A percentile compares a stretch with the other conserved stretches of the same genome.
Evolutionary conservation across 2,888 invertebrate species (phyloP).

Genomic region (Eretmocerus hayati): DNA sequence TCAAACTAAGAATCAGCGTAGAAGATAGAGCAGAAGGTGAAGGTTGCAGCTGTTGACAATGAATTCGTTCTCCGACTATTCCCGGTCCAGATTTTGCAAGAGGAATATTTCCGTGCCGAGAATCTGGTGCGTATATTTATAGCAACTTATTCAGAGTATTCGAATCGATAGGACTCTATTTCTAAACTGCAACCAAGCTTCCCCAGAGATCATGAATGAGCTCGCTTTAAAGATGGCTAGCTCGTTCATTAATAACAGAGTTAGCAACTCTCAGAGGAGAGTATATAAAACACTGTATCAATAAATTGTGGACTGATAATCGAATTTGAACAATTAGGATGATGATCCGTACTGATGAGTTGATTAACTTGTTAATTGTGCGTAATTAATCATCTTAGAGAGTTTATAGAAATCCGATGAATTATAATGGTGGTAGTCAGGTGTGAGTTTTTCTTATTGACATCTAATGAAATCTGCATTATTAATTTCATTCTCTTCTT

Average conservation of each 20-base stretch:
- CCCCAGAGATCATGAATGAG: not conserved
- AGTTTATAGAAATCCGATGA: too few species aligned
- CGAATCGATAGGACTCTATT: conserved; percentile 16
- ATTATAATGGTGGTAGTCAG: too few species aligned
- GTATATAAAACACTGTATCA: too few species aligned
- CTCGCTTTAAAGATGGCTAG: not conserved
- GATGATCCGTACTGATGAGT: too few species aligned
- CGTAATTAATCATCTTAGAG: too few species aligned
- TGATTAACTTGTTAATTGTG: too few species aligned
- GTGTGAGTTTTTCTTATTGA: too few species aligned
- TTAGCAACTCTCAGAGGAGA: not conserved
- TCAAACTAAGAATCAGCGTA: not conserved
- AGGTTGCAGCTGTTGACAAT: conserved; percentile 3
- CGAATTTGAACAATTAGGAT: too few species aligned
- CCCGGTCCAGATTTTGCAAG: conserved; percentile 1
- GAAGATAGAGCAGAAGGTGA: not conserved
- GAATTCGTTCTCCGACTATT: conserved; percentile 3
- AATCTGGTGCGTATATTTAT: conserved; percentile 8
- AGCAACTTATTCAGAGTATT: conserved; percentile 5
- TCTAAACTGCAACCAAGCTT: too few species aligned
- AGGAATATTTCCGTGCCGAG: conserved; percentile 3
- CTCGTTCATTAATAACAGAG: not conserved
- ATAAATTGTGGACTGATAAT: too few species aligned
- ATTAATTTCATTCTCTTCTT: too few species aligned
- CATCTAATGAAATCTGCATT: too few species aligned